Evolutionary conservation across 30 jellyfish, hydroid and myxozoan genomes (phyloP).

Genomic region (Nemopilema nomurai): DNA sequence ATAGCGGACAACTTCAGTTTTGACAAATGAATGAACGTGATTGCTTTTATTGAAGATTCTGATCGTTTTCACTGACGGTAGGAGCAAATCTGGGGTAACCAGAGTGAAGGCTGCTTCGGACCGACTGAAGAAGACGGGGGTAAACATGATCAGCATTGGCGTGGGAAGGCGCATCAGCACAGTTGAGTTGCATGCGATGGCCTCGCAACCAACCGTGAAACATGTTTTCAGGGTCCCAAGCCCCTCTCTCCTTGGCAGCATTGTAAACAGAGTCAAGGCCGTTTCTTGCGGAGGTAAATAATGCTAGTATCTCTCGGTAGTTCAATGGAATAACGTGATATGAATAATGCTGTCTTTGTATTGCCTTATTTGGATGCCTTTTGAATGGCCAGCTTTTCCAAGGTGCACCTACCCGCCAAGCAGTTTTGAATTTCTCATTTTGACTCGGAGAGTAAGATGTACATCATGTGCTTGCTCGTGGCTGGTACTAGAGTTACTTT

Average conservation of each 20-base stretch:
- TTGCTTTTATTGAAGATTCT: slow-evolving; percentile 21
- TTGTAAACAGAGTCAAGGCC: slow-evolving; percentile 33
- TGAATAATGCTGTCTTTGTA: no score
- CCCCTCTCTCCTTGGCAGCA: slow-evolving; percentile 4
- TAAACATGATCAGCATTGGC: slow-evolving; percentile 56
- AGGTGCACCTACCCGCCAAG: no score
- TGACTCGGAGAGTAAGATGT: no score
- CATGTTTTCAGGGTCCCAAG: slow-evolving; percentile 41
- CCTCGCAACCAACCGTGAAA: slow-evolving; percentile 13
- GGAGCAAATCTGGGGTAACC: slow-evolving; percentile 56
- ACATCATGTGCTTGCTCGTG: no score
- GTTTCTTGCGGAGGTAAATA: slow-evolving; percentile 46
- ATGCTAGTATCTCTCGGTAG: no score
- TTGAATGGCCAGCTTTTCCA: no score
- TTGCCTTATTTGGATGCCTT: no score
- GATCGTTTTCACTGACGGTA: slow-evolving; percentile 59
- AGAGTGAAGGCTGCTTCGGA: slow-evolving; percentile 44
- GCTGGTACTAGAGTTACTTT: no score
- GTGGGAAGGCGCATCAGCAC: slow-evolving; percentile 35
- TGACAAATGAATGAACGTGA: not conserved
- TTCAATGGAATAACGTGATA: no score
- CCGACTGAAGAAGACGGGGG: slow-evolving; percentile 27
- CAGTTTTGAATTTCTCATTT: no score
- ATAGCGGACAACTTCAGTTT: not conserved
- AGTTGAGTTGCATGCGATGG: slow-evolving; percentile 52